Evolutionary conservation across 1,140 invertebrate species (phyloP).

Genomic region (Formica exsecta): DNA sequence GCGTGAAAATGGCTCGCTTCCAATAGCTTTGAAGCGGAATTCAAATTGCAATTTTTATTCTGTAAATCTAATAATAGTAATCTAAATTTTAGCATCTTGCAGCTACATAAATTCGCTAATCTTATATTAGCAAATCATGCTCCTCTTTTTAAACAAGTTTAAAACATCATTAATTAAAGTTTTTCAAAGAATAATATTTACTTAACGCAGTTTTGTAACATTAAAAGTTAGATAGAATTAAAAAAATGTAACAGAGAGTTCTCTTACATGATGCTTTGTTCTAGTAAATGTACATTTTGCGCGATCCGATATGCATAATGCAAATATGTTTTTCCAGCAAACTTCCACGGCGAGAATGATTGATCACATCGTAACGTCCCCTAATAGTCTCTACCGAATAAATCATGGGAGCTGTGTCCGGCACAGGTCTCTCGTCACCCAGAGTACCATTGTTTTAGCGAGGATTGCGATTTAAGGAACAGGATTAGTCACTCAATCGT

Average conservation of each 20-base stretch:
- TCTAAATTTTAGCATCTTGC: not conserved
- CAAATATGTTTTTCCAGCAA: constrained; percentile 50
- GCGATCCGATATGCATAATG: constrained; percentile 24
- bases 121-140: not conserved
- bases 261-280: not conserved
- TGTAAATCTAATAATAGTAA: not conserved
- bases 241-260: constrained; percentile 5
- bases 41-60: constrained; percentile 14
- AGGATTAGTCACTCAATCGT: not conserved
- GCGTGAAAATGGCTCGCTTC: not conserved
- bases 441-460: constrained; percentile 13
- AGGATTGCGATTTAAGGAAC: constrained; percentile 26
- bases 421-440: constrained; percentile 11
- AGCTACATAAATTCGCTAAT: not conserved
- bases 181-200: not conserved
- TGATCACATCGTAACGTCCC: constrained; percentile 44
- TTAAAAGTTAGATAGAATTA: not conserved
- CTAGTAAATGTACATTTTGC: not conserved
- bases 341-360: constrained; percentile 38
- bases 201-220: not conserved
- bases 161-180: not conserved
- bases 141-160: not conserved
- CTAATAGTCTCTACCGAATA: constrained; percentile 42
- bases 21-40: not conserved
- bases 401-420: constrained; percentile 40